These are phyloP conservation scores for Sarcoramphus papa DNA, from an alignment of 2,797 vertebrate genomes.

Conservation along the genomic window DNA sequence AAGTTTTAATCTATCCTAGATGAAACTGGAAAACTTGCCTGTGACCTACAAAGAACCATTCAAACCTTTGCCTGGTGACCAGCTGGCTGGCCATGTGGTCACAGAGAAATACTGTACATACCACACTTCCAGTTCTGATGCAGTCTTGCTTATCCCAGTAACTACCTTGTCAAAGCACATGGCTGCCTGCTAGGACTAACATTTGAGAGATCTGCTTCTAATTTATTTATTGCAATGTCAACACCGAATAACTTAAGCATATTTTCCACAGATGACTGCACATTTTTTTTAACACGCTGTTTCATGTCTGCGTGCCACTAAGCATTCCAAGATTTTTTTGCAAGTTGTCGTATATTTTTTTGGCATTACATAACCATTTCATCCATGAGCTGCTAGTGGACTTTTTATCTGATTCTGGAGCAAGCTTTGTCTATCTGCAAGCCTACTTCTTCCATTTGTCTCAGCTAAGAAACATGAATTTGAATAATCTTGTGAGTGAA, in stretches of 20 bases:
- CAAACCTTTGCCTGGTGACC: neutral
- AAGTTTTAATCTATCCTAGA: neutral
- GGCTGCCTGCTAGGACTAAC: constrained; percentile 37
- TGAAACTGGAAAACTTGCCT: neutral
- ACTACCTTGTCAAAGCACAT: neutral
- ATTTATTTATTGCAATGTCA: constrained; percentile 51
- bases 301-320: constrained; percentile 26
- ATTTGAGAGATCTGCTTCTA: constrained; percentile 18
- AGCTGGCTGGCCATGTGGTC: neutral
- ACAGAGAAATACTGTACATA: neutral
- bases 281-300: constrained; percentile 40
- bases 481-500: neutral
- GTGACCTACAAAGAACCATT: neutral
- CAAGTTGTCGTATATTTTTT: constrained; percentile 46
- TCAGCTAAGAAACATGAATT: neutral
- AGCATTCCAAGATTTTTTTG: constrained; percentile 43
- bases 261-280: constrained; percentile 55
- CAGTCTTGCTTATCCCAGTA: neutral
- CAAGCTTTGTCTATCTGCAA: neutral
- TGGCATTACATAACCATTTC: constrained; percentile 32
- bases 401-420: neutral
- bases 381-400: constrained; percentile 3
- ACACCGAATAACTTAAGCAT: constrained; percentile 52
- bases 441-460: neutral
- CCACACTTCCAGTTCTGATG: neutral